Evolutionary conservation across 2,797 vertebrate species (phyloP).

Genomic region (Phalanger gymnotis): DNA sequence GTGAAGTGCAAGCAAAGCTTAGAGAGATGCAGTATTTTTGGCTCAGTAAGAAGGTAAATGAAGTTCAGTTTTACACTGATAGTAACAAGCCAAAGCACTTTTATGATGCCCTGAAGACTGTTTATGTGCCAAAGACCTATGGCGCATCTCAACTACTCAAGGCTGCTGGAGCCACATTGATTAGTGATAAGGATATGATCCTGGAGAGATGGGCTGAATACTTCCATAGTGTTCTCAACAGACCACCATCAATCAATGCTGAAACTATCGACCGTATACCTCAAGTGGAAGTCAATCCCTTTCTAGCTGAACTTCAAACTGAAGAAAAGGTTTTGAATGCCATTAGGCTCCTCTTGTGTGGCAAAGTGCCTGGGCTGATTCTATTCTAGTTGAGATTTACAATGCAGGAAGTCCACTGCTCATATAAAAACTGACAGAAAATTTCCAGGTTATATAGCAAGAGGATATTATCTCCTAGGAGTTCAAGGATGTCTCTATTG

Average conservation of each 20-base stretch:
- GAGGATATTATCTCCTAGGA: background rate
- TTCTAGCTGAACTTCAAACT: background rate
- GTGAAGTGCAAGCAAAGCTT: background rate
- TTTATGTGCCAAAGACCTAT: background rate
- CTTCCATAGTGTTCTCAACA: background rate
- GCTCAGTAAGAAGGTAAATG: background rate
- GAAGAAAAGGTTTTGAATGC: background rate
- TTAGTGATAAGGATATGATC: background rate
- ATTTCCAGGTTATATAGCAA: background rate
- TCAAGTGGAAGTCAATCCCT: background rate
- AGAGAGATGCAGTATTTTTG: background rate
- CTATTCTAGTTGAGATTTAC: background rate
- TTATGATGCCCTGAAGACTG: background rate
- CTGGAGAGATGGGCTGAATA: background rate
- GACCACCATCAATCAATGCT: background rate
- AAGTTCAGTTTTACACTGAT: background rate
- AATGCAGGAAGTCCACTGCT: background rate
- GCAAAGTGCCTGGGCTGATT: background rate
- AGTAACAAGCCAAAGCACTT: background rate
- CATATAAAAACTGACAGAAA: background rate
- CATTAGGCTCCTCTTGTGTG: background rate
- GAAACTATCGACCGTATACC: background rate
- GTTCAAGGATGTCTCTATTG: background rate
- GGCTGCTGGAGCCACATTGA: background rate
- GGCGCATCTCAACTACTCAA: background rate